phyloP scores from a whole-genome alignment of 2,797 vertebrate genomes.

The Hipposideros larvatus region DNA sequence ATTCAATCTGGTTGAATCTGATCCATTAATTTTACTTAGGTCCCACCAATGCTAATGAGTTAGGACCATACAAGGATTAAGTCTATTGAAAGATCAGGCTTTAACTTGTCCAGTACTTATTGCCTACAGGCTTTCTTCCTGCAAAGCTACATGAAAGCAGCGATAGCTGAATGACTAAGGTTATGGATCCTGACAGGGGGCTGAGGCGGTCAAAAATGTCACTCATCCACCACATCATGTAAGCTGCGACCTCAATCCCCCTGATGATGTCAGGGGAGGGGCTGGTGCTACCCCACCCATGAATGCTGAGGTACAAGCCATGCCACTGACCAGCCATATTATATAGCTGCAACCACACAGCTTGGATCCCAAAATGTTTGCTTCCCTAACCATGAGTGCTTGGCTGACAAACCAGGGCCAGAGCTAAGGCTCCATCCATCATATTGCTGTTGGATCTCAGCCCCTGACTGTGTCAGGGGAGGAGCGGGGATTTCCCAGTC shows the following conservation, averaged over 20 bases:
- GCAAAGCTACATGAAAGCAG: neutral
- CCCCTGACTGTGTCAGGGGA: neutral
- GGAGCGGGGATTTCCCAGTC: neutral
- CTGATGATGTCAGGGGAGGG: neutral
- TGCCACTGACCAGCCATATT: neutral
- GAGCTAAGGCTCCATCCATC: neutral
- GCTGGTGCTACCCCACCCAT: neutral
- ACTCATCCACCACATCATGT: neutral
- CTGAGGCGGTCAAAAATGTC: neutral
- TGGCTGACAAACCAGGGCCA: neutral
- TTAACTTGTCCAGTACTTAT: neutral
- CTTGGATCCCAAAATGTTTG: neutral
- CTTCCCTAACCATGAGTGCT: neutral
- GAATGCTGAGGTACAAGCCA: neutral
- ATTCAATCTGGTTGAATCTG: constrained; percentile 18
- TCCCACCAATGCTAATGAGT: neutral
- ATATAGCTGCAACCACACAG: neutral
- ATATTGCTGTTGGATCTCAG: neutral
- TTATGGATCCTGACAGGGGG: neutral
- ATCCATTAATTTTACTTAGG: neutral
- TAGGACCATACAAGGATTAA: neutral
- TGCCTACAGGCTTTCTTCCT: neutral
- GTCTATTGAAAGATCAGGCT: neutral
- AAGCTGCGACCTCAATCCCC: neutral
- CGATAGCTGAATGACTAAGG: neutral